phyloP scores from a whole-genome alignment of 2,113 vertebrate species.

The Nannobrachium achirus region DNA sequence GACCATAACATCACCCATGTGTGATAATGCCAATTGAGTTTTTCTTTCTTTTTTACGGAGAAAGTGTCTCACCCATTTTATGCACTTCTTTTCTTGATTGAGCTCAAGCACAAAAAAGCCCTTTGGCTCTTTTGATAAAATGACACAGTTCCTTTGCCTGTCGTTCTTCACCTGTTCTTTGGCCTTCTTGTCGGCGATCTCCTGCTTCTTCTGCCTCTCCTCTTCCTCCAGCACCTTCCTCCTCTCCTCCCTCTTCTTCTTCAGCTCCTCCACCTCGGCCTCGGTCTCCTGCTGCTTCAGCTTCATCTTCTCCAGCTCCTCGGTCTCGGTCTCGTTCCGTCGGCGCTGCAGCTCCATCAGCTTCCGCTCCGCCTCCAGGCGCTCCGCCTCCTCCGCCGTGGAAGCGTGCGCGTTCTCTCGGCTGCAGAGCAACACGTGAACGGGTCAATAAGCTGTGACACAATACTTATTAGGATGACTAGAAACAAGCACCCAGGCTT shows the following conservation, averaged over 20 bases:
- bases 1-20: too few relatives aligned
- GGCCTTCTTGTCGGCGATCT: constrained; percentile 86
- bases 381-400: constrained; percentile 75
- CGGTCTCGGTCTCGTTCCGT: constrained; percentile 83
- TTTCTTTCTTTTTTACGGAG: too few relatives aligned
- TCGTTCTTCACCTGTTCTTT: constrained; percentile 84
- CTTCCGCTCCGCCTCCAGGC: constrained; percentile 84
- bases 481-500: too few relatives aligned
- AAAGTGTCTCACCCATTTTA: too few relatives aligned
- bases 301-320: constrained; percentile 91
- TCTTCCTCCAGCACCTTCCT: constrained; percentile 92
- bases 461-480: too few relatives aligned
- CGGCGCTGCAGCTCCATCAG: constrained; percentile 87
- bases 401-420: constrained; percentile 53
- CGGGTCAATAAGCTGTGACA: too few relatives aligned
- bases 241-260: constrained; percentile 92
- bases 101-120: too few relatives aligned
- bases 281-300: constrained; percentile 91
- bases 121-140: too few relatives aligned
- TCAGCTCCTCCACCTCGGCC: constrained; percentile 90
- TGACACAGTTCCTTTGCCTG: too few relatives aligned
- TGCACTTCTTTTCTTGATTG: too few relatives aligned
- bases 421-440: background rate
- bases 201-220: constrained; percentile 88
- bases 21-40: too few relatives aligned